Evolutionary conservation across 1,140 invertebrate genomes (phyloP).

Genomic region (Zaprionus taronus): DNA sequence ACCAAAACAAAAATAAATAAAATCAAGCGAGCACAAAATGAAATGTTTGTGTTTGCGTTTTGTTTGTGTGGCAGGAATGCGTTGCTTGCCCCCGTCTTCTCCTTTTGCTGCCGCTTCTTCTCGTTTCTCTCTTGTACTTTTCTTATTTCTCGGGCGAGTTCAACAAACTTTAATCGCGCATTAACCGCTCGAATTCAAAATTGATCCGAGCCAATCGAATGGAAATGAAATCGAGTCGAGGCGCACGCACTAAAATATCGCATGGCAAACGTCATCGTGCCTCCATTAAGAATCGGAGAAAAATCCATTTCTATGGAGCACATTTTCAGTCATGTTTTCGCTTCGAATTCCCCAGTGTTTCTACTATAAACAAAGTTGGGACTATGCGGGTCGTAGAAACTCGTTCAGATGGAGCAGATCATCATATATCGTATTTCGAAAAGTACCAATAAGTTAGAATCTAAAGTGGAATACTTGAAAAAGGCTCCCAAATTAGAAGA

Average conservation of each 20-base stretch:
- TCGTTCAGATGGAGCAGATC: background rate
- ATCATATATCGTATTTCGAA: background rate
- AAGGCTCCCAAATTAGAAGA: background rate
- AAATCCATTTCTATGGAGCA: constrained; percentile 1
- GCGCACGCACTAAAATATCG: constrained; percentile 33
- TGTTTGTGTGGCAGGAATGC: constrained; percentile 57
- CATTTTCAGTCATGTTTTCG: background rate
- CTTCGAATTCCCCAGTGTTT: background rate
- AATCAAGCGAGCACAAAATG: constrained; percentile 33
- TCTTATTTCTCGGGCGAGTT: constrained; percentile 41
- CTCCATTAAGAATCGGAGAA: background rate
- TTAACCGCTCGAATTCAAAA: constrained; percentile 52
- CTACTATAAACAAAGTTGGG: constrained; percentile 3
- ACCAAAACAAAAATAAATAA: constrained; percentile 56
- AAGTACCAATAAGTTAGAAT: too few species aligned
- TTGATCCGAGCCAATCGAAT: constrained; percentile 39
- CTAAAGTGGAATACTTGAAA: background rate
- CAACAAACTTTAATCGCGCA: constrained; percentile 70
- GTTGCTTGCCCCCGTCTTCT: constrained; percentile 8
- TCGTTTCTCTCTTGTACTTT: constrained; percentile 23
- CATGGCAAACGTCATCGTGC: constrained; percentile 7
- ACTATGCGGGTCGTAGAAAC: background rate
- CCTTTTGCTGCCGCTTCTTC: constrained; percentile 19
- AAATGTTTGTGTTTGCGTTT: constrained; percentile 52
- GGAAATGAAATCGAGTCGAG: constrained; percentile 33